phyloP scores from a whole-genome alignment of 2,113 vertebrate genomes.

The Muntiacus reevesi region DNA sequence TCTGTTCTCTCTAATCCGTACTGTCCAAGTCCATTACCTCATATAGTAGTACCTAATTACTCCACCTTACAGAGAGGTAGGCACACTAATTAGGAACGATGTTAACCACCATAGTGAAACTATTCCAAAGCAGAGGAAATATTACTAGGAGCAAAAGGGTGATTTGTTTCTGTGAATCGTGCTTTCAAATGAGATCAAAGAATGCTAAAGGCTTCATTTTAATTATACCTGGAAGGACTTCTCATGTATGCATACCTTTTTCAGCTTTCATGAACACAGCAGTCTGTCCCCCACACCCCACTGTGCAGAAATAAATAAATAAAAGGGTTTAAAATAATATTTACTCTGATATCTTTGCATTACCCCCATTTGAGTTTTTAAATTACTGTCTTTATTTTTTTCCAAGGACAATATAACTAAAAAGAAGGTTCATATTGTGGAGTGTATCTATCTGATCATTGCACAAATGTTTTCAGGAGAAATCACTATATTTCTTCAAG shows the following conservation, averaged over 20 bases:
- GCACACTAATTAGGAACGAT: slow-evolving; percentile 79
- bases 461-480: slow-evolving; percentile 90
- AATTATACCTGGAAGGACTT: slow-evolving; percentile 77
- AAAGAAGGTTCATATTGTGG: slow-evolving; percentile 75
- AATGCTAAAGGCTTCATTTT: slow-evolving; percentile 74
- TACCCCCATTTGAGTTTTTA: slow-evolving; percentile 58
- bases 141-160: slow-evolving; percentile 80
- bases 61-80: slow-evolving; percentile 73
- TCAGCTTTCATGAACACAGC: neutral
- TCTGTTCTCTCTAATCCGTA: slow-evolving; percentile 76
- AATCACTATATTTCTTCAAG: slow-evolving; percentile 90
- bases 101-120: slow-evolving; percentile 80
- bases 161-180: slow-evolving; percentile 76
- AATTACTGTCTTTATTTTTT: slow-evolving; percentile 65
- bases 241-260: neutral
- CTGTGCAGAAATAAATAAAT: slow-evolving; percentile 55
- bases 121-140: slow-evolving; percentile 82
- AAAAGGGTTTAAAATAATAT: slow-evolving; percentile 45
- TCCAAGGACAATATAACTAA: slow-evolving; percentile 57
- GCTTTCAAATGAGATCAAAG: slow-evolving; percentile 77
- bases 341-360: slow-evolving; percentile 56
- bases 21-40: slow-evolving; percentile 79
- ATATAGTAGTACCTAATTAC: slow-evolving; percentile 75
- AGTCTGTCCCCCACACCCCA: neutral
- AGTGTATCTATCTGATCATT: slow-evolving; percentile 74